A percentile compares a stretch with the other conserved stretches of the same genome.
phyloP scores from a whole-genome alignment of 2,113 vertebrate genomes.

The Microtus richardsoni region DNA sequence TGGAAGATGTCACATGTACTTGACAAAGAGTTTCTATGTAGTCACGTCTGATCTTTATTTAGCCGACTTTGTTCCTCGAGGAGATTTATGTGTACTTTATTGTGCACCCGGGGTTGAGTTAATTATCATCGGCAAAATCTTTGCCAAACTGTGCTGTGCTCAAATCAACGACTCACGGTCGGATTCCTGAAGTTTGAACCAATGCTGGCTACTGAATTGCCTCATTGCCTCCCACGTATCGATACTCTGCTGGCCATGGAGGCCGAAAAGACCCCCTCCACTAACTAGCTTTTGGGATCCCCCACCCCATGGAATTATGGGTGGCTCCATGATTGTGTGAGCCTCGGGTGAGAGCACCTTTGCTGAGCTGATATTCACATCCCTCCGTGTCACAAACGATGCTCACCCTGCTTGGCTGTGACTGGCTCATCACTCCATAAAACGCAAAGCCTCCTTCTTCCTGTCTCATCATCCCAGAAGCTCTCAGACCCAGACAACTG shows the following conservation, averaged over 20 bases:
- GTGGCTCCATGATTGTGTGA: neutral
- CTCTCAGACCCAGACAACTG: neutral
- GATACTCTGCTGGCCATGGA: neutral
- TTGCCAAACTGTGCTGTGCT: neutral
- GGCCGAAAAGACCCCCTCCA: neutral
- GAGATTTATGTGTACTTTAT: neutral
- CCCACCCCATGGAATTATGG: neutral
- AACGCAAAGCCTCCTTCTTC: neutral
- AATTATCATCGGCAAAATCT: neutral
- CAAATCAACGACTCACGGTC: neutral
- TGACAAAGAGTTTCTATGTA: neutral
- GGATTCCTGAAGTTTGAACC: neutral
- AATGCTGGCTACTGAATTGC: neutral
- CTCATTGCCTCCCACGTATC: neutral
- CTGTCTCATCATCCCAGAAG: neutral
- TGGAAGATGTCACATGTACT: neutral
- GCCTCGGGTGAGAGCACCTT: neutral
- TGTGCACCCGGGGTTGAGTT: neutral
- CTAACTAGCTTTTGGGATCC: neutral
- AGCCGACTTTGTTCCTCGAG: neutral
- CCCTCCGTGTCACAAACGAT: neutral
- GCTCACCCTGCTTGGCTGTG: neutral
- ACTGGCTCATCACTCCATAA: neutral
- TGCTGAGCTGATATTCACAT: neutral
- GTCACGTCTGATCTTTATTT: neutral